Evolutionary conservation across 2,113 vertebrate genomes (phyloP).

Genomic region (Fulmarus glacialis): DNA sequence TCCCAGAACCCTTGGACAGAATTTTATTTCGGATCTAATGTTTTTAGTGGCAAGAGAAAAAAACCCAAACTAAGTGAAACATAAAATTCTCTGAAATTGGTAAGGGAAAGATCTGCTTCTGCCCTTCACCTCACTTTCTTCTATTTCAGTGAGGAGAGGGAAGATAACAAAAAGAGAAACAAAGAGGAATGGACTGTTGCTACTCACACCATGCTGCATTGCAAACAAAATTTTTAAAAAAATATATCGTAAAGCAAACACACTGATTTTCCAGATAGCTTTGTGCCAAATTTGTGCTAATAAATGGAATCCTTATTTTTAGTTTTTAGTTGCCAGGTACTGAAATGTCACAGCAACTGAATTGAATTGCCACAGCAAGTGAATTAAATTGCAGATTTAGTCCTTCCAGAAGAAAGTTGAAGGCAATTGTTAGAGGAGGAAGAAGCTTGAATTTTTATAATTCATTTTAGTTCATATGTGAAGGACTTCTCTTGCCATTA

Average conservation of each 20-base stretch:
- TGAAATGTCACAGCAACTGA: background rate
- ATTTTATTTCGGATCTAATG: fast-evolving
- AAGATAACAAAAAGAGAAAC: background rate
- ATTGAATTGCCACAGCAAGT: background rate
- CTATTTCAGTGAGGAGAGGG: background rate
- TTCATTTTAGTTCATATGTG: background rate
- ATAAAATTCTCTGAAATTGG: background rate
- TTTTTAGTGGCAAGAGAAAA: background rate
- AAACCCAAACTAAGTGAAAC: background rate
- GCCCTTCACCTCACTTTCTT: background rate
- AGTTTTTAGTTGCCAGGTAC: background rate
- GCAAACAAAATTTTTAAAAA: background rate
- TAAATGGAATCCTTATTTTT: background rate
- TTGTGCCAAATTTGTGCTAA: background rate
- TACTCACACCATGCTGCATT: background rate
- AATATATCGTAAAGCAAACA: background rate
- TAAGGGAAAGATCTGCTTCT: background rate
- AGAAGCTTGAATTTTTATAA: background rate
- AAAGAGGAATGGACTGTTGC: background rate
- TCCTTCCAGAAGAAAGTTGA: background rate
- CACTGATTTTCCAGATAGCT: background rate
- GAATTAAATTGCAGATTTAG: background rate
- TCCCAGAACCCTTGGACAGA: background rate
- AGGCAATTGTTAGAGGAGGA: background rate
- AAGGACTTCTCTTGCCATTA: background rate